Evolutionary conservation across 23 tunicate species (phyloP).

Genomic region (Oikopleura albicans): DNA sequence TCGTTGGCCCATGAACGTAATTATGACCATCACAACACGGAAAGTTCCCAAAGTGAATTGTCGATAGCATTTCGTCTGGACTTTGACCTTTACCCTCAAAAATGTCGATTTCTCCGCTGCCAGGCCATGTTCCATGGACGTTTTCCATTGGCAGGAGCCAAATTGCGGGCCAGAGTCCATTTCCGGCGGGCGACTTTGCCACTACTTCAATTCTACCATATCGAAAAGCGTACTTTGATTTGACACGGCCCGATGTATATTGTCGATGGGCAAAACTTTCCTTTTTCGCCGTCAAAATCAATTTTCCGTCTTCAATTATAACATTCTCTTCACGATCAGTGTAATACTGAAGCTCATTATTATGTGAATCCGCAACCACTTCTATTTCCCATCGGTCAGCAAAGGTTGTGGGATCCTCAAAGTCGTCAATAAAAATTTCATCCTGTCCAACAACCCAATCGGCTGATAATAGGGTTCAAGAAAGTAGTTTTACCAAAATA

Average conservation of each 20-base stretch:
- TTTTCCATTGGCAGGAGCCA: slow-evolving; percentile 70
- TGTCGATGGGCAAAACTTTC: slow-evolving; percentile 22
- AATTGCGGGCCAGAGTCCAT: slow-evolving; percentile 89
- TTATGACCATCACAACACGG: slow-evolving; percentile 66
- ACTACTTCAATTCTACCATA: slow-evolving; percentile 61
- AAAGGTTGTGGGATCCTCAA: neutral
- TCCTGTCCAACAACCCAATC: neutral
- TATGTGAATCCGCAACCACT: neutral
- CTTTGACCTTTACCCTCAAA: slow-evolving; percentile 67
- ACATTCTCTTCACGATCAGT: neutral
- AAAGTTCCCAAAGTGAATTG: slow-evolving; percentile 88
- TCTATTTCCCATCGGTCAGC: neutral
- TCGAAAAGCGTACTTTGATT: slow-evolving; percentile 49
- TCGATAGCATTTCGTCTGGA: slow-evolving; percentile 48
- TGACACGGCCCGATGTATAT: slow-evolving; percentile 79
- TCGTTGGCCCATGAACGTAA: slow-evolving; percentile 51
- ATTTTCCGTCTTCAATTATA: neutral
- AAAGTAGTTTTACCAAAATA: too few species aligned
- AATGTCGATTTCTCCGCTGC: slow-evolving; percentile 65
- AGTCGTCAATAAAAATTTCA: neutral
- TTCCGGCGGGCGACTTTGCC: slow-evolving; percentile 81
- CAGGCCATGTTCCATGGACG: slow-evolving; percentile 60
- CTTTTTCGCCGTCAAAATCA: slow-evolving; percentile 22
- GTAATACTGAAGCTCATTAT: neutral
- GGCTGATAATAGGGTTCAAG: too few species aligned